phyloP scores from a whole-genome alignment of 2,888 invertebrate species.

The Schizotus pectinicornis region DNA sequence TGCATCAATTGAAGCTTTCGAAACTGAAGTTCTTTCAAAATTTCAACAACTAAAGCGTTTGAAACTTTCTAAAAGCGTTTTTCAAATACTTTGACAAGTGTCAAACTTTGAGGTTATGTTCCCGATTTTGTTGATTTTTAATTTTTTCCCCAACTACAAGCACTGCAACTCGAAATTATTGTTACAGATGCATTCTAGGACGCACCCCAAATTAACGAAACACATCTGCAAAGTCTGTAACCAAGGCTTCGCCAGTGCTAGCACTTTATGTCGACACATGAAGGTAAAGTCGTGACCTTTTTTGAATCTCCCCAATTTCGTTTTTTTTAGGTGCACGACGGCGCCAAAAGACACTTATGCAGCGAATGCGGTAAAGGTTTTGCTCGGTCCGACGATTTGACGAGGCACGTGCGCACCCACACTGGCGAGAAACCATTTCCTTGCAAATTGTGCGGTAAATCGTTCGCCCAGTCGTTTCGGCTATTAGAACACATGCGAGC shows the following conservation, averaged over 20 bases:
- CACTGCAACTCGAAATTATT: neutral
- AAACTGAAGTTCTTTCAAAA: too few relatives aligned
- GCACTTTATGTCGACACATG: conserved; percentile 57
- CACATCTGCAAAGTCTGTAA: conserved; percentile 55
- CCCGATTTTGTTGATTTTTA: neutral
- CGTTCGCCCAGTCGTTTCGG: conserved; percentile 54
- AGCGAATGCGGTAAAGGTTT: conserved; percentile 57
- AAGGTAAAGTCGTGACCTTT: conserved; percentile 42
- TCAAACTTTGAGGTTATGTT: neutral
- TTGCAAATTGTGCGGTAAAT: conserved; percentile 56
- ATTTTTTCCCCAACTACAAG: too few relatives aligned
- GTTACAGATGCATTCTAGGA: conserved; percentile 42
- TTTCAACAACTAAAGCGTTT: too few relatives aligned
- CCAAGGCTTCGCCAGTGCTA: conserved; percentile 57
- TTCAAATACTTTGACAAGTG: too few relatives aligned
- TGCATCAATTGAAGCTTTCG: too few relatives aligned
- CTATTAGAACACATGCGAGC: conserved; percentile 56
- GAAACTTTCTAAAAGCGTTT: too few relatives aligned
- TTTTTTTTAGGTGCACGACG: conserved; percentile 48
- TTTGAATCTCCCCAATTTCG: neutral
- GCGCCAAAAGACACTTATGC: conserved; percentile 54
- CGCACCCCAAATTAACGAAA: conserved; percentile 43
- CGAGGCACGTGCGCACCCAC: conserved; percentile 54
- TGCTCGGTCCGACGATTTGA: conserved; percentile 54
- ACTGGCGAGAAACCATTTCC: conserved; percentile 58